Percentiles rank a stretch among this genome's conserved stretches.
Evolutionary conservation across 2,888 invertebrate species (phyloP).

Genomic region (Campoplex nolae): DNA sequence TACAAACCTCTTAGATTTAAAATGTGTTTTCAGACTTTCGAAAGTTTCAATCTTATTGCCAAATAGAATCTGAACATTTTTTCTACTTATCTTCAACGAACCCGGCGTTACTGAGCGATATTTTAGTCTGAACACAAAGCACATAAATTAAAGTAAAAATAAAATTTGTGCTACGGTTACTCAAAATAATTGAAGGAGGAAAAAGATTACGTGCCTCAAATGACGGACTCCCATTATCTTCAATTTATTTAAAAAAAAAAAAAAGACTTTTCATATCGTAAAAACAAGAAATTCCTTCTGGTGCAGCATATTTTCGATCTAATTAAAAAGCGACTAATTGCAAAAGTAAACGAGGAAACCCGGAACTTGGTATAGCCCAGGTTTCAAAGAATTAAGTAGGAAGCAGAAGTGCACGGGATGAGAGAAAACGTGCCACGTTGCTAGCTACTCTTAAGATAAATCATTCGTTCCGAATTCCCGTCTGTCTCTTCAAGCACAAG

Average conservation of each 20-base stretch:
- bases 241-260: not conserved
- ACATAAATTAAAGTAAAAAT: no score
- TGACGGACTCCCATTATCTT: not conserved
- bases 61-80: no score
- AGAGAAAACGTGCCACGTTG: conserved; percentile 35
- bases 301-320: conserved; percentile 49
- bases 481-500: conserved; percentile 45
- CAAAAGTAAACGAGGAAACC: conserved; percentile 43
- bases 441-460: conserved; percentile 68
- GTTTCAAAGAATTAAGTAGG: conserved; percentile 4
- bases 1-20: no score
- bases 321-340: conserved; percentile 63
- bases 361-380: not conserved
- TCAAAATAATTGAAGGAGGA: not conserved
- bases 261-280: not conserved
- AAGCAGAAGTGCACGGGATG: conserved; percentile 70
- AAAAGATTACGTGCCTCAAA: not conserved
- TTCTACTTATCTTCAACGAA: no score
- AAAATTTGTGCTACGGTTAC: no score
- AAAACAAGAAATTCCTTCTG: conserved; percentile 10
- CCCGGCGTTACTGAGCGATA: no score
- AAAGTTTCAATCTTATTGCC: not conserved
- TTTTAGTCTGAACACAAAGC: no score
- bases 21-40: not conserved
- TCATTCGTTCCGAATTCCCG: conserved; percentile 58